Evolutionary conservation across 2,113 vertebrate species (phyloP), one percentile per base, ranked within the genome.

Genomic region (Oceanodroma tethys): DNA sequence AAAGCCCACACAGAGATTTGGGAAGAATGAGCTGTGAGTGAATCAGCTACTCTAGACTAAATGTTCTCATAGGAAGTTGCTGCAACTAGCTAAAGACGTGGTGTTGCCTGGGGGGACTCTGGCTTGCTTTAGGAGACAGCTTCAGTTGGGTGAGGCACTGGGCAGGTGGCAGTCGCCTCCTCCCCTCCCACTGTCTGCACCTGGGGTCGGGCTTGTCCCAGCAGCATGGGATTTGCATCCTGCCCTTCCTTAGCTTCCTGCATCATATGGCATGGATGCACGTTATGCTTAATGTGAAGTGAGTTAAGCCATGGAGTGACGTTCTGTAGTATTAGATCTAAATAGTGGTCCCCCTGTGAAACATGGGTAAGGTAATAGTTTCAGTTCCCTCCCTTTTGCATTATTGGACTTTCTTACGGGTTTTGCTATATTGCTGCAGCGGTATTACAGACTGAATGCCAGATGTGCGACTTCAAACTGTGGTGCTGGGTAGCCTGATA

Each of bases 181-280:
- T 90, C 4, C 25, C 4, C 11, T 90, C 53, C 48, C 10, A 5
- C 48, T 75, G 60, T 9, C 26, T 3, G 2, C 18, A 56, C 52
- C 52, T 50, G 53, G 30, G 40, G 30, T 59, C 62, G 38, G 32
- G 16, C 22, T 73, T 0, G 1, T 70, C 53, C 27, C 15, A 70
- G 8, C 38, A 62, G 40, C 14, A 10, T 0, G 14, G 59, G 16
- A 30, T 43, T 45, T 67, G 13, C 30, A 82, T 23, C 26, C 20
- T 43, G 13, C 14, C 8, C 6, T 80, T 80, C n/a, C 42, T 66
- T 20, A 34, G 26, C 50, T 62, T 90, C 67, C 63, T 63, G 26
- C 38, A 2, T 45, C 7, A 2, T 34, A 15, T 0, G 4, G 20
- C 5, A 4, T 8, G 53, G 76, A 9, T 15, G 16, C 11, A 2